Conservation (phyloP, 2,888 invertebrate species). For the Drosophila robusta region DNA sequence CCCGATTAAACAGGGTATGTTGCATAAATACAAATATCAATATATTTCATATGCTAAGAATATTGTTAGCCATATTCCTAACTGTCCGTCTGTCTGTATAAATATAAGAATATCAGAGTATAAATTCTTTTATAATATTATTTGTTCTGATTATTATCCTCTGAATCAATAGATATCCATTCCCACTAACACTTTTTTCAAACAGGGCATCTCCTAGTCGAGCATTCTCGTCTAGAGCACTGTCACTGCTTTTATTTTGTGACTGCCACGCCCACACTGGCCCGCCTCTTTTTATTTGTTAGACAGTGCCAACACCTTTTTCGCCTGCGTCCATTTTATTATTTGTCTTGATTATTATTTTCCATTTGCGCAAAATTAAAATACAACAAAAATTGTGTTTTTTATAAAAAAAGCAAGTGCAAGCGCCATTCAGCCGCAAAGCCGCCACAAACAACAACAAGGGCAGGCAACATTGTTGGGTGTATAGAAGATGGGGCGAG, state of each 20-base stretch:
- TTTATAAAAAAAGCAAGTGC: constrained; percentile 39
- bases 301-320: constrained; percentile 74
- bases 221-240: no score
- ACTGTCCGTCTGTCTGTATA: no score
- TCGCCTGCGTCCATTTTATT: constrained; percentile 81
- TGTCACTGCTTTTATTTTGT: constrained; percentile 5
- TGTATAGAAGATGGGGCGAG: neutral
- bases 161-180: no score
- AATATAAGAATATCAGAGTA: no score
- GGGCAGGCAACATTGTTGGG: no score
- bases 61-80: no score
- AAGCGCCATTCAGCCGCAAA: constrained; percentile 75
- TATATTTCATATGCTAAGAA: no score
- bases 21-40: no score
- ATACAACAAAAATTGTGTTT: constrained; percentile 64
- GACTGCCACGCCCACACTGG: constrained; percentile 46
- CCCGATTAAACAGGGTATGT: no score
- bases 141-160: no score
- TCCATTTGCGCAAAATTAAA: constrained; percentile 80
- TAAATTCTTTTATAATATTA: no score
- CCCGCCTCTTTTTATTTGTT: constrained; percentile 22
- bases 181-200: no score
- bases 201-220: neutral
- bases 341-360: constrained; percentile 82
- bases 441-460: constrained; percentile 36